Evolutionary conservation across 2,113 vertebrate species (phyloP).

Genomic region (Boleophthalmus pectinirostris): DNA sequence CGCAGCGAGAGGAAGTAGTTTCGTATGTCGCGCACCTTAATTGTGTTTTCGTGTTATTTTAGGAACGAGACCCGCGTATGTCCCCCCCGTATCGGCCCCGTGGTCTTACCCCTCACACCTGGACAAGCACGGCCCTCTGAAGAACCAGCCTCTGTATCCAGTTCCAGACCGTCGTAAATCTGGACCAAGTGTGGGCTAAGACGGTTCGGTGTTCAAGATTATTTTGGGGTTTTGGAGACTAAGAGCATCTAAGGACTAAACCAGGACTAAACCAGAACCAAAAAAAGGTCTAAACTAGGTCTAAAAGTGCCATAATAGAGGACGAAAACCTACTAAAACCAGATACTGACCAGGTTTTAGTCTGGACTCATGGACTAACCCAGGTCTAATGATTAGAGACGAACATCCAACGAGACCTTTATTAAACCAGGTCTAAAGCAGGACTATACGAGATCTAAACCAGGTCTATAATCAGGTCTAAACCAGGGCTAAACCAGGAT

Average conservation of each 20-base stretch:
- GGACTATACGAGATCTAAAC: too few relatives aligned
- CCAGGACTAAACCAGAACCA: too few relatives aligned
- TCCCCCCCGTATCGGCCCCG: constrained; percentile 33
- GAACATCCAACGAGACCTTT: too few relatives aligned
- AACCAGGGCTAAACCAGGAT: not conserved
- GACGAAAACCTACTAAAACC: not conserved
- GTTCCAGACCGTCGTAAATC: too few relatives aligned
- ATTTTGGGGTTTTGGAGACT: too few relatives aligned
- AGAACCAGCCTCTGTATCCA: too few relatives aligned
- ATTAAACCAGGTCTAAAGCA: too few relatives aligned
- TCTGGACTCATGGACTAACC: too few relatives aligned
- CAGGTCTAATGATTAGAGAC: too few relatives aligned
- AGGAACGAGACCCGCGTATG: constrained; percentile 61
- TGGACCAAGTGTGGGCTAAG: not conserved
- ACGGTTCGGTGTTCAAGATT: not conserved
- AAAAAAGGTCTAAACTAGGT: too few relatives aligned
- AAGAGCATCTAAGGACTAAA: too few relatives aligned
- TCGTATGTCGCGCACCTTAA: constrained; percentile 69
- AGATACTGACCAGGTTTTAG: not conserved
- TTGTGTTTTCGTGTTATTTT: constrained; percentile 79
- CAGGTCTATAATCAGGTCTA: not conserved
- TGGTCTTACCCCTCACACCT: constrained; percentile 57
- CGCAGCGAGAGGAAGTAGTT: constrained; percentile 62
- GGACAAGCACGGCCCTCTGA: constrained; percentile 72
- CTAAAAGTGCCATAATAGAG: too few relatives aligned